Base-by-base conservation (phyloP, 2,113 vertebrate genomes). In the Stictonetta naevosa region DNA sequence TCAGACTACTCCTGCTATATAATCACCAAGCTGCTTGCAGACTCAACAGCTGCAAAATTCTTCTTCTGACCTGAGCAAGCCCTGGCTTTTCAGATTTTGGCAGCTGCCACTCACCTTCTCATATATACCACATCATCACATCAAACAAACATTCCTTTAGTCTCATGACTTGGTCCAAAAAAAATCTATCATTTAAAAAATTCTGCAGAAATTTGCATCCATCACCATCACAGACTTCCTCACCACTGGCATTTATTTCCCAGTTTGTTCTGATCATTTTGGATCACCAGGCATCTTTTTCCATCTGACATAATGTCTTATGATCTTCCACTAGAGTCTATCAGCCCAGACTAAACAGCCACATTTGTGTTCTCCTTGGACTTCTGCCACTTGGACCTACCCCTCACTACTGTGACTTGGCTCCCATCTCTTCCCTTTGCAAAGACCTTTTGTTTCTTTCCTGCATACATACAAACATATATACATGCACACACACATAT, bases 71-170 rank as follows among this genome's bases (percentile, higher is more conserved):
- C 38, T 31, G 66, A 53, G 11, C 0, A 3, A 84, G 18, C 38
- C 21, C 16, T 33, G 77, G 22, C 11, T 82, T 91, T 79, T 56
- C 73, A 83, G 34, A 17, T 82, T 75, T 48, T 62, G 53, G 71
- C 55, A 91, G 33, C 29, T 82, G 58, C 33, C 4, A 2, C 68
- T 25, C 60, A 78, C 55, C n/a, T 83, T 78, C 40, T 86, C 38
- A 59, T 59, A 78, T 0, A 1, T 23, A 33, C 25, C 0, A 0
- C 29, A 40, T 15, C 55, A 88, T 46, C 72, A 56, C 19, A 74
- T 81, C 40, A 81, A 67, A 53, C 26, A 84, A 78, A 66, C 11
- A 81, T 71, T 66, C 33, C 18, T 66, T 36, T 9, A 77, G 33
- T 59, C 81, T 71, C 40, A 59, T 55, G 28, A 59, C 33, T 22